phyloP scores from a whole-genome alignment of 2,113 vertebrate species.

The Epinephelus lanceolatus region DNA sequence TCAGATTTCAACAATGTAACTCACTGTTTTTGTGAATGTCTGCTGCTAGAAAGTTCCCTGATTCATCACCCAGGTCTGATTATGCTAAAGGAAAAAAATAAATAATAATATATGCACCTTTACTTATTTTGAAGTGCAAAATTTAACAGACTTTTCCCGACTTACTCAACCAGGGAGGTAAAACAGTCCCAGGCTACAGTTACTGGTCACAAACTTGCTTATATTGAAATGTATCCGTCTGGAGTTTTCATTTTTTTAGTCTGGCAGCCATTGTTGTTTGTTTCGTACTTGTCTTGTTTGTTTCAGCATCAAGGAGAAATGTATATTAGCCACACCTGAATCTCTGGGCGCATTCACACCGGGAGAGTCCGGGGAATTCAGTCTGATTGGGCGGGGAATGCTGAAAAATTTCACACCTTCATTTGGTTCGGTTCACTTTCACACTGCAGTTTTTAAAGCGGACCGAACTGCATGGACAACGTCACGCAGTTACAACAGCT shows the following conservation, averaged over 20 bases:
- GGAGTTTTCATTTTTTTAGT: background rate
- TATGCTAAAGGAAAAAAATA: background rate
- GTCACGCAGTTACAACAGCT: no score
- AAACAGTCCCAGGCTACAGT: no score
- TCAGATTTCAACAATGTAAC: constrained; percentile 26
- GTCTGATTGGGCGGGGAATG: no score
- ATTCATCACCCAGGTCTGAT: background rate
- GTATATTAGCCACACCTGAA: background rate
- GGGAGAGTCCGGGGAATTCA: no score
- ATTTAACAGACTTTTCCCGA: no score
- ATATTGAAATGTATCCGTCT: background rate
- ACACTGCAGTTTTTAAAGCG: no score
- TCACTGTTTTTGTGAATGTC: constrained; percentile 9
- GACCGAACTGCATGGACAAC: no score
- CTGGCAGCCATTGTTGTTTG: no score
- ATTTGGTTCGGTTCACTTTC: no score
- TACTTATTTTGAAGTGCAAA: background rate
- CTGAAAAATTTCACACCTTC: no score
- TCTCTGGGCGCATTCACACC: background rate
- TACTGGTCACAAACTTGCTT: no score
- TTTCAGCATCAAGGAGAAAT: background rate
- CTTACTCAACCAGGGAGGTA: no score
- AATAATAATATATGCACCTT: background rate
- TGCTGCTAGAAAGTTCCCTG: background rate
- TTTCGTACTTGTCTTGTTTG: background rate